These are phyloP conservation scores for Kryptolebias marmoratus DNA, from an alignment of 2,113 vertebrate species.

Conservation along the genomic window DNA sequence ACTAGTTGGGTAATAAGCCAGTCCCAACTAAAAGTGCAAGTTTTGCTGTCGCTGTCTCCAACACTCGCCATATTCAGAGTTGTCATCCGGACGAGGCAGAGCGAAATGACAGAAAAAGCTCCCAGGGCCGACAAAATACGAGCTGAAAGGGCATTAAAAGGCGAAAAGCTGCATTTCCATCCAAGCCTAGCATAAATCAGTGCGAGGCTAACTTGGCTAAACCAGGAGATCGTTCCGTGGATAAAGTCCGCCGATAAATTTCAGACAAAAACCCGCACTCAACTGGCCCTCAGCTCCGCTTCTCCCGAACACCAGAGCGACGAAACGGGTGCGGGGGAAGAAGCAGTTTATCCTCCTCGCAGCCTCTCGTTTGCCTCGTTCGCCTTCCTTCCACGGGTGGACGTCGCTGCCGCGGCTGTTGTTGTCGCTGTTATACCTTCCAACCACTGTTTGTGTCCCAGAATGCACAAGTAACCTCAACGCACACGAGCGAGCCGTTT, in stretches of 20 bases:
- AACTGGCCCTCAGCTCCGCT: constrained; percentile 2
- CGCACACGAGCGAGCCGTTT: constrained; percentile 58
- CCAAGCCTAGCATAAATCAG: constrained; percentile 50
- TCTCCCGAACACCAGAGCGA: not conserved
- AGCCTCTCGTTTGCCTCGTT: constrained; percentile 2
- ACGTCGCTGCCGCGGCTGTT: constrained; percentile 26
- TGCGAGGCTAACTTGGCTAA: constrained; percentile 61
- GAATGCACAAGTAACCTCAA: constrained; percentile 72
- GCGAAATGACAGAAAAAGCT: constrained; percentile 8
- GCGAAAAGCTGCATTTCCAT: not conserved
- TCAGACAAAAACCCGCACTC: constrained; percentile 6
- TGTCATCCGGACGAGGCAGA: constrained; percentile 23
- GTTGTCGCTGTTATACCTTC: constrained; percentile 53
- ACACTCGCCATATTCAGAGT: constrained; percentile 62
- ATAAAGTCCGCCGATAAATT: constrained; percentile 55
- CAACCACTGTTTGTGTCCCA: constrained; percentile 82
- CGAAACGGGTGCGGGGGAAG: not conserved
- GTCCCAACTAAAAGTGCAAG: constrained; percentile 40
- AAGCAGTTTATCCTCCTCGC: not conserved
- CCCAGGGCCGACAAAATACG: not conserved
- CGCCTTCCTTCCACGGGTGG: constrained; percentile 13
- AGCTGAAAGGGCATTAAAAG: not conserved
- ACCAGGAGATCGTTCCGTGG: constrained; percentile 35
- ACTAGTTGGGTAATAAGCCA: constrained; percentile 46
- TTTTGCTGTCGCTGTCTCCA: constrained; percentile 31